phyloP scores from a whole-genome alignment of 1,140 invertebrate genomes.

The Cotesia vestalis region DNA sequence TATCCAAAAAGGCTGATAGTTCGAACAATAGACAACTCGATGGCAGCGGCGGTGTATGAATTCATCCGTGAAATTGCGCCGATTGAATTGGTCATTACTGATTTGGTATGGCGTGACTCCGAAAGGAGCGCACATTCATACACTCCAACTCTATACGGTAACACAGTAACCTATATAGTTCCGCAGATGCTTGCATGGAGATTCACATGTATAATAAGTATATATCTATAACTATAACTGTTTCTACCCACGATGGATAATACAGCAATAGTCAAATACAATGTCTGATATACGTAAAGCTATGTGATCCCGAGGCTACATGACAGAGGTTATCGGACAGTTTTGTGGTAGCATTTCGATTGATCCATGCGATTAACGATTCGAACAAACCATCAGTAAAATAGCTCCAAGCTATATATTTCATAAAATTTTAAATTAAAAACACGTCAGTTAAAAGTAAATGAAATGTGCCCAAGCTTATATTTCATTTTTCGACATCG shows the following conservation, averaged over 20 bases:
- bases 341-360: slow-evolving; percentile 49
- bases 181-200: background rate
- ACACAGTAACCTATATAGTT: too few relatives aligned
- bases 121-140: too few relatives aligned
- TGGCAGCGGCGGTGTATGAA: slow-evolving; percentile 37
- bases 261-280: background rate
- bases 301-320: slow-evolving; percentile 17
- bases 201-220: slow-evolving; percentile 10
- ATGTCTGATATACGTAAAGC: slow-evolving; percentile 11
- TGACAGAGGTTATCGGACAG: slow-evolving; percentile 37
- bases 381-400: slow-evolving; percentile 40
- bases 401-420: slow-evolving; percentile 7
- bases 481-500: too few relatives aligned
- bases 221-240: background rate
- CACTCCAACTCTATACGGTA: too few relatives aligned
- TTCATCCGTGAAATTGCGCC: slow-evolving; percentile 43
- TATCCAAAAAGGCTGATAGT: background rate
- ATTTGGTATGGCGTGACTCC: slow-evolving; percentile 35
- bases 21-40: background rate
- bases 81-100: slow-evolving; percentile 47
- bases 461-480: too few relatives aligned
- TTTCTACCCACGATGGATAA: background rate
- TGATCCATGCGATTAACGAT: slow-evolving; percentile 55
- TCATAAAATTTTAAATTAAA: slow-evolving; percentile 1
- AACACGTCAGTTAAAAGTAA: too few relatives aligned